phyloP scores from a whole-genome alignment of 2,113 vertebrate genomes.

The Cacatua alba region DNA sequence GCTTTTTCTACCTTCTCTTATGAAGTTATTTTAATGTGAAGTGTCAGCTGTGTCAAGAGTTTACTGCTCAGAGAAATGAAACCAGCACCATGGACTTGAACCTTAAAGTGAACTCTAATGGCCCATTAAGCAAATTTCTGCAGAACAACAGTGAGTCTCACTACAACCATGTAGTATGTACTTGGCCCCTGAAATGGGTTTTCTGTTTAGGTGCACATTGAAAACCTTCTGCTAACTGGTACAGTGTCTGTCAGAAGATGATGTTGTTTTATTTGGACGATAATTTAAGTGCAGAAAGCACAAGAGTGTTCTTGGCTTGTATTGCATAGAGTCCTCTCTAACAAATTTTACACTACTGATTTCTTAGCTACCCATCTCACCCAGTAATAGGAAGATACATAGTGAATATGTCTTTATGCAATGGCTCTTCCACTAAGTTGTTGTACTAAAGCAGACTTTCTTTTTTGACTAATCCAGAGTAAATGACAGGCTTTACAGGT shows the following conservation, averaged over 20 bases:
- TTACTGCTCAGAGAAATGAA: background rate
- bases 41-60: background rate
- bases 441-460: background rate
- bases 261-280: background rate
- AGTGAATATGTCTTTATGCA: background rate
- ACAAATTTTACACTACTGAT: background rate
- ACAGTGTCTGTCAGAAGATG: background rate
- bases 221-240: background rate
- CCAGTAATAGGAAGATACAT: background rate
- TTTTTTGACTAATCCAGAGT: background rate
- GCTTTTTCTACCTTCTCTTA: background rate
- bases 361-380: background rate
- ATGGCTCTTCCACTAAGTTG: background rate
- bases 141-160: background rate
- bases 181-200: background rate
- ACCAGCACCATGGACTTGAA: background rate
- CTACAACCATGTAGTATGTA: background rate
- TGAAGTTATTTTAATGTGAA: background rate
- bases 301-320: background rate
- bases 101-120: background rate
- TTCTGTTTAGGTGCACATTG: background rate
- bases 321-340: fast-evolving
- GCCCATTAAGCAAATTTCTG: background rate
- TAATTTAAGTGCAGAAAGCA: background rate
- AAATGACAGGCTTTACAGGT: background rate